Evolutionary conservation across 2,888 invertebrate genomes (phyloP).

Genomic region (Psylliodes chrysocephalus): DNA sequence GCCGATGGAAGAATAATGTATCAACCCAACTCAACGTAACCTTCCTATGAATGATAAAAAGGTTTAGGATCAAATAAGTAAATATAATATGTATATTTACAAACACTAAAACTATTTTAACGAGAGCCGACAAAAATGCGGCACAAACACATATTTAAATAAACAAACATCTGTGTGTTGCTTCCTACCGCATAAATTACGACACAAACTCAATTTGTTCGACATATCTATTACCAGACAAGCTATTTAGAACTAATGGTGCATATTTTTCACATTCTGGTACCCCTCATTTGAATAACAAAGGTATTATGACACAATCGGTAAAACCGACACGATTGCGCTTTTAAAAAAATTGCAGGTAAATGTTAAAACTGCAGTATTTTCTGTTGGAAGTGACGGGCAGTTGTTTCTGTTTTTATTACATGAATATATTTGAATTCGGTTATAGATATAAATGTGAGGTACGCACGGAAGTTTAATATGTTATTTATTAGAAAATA

Average conservation of each 20-base stretch:
- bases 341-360: conserved; percentile 14
- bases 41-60: no score
- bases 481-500: no score
- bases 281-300: conserved; percentile 15
- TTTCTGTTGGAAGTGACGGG: neutral
- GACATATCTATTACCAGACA: conserved; percentile 4
- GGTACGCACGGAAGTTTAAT: no score
- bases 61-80: no score
- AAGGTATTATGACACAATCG: conserved; percentile 13
- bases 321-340: conserved; percentile 14
- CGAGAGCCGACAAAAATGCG: neutral
- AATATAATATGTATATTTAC: no score
- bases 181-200: neutral
- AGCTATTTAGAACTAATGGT: conserved; percentile 6
- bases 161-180: conserved; percentile 1
- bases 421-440: no score
- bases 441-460: no score
- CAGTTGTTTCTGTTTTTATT: conserved; percentile 1
- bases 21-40: no score
- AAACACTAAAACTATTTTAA: no score
- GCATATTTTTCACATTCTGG: conserved; percentile 19
- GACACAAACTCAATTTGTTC: neutral
- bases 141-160: neutral
- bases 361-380: conserved; percentile 5
- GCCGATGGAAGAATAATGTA: no score